phyloP scores from a whole-genome alignment of 2,113 vertebrate species.

The Sterrhoptilus dennistouni region DNA sequence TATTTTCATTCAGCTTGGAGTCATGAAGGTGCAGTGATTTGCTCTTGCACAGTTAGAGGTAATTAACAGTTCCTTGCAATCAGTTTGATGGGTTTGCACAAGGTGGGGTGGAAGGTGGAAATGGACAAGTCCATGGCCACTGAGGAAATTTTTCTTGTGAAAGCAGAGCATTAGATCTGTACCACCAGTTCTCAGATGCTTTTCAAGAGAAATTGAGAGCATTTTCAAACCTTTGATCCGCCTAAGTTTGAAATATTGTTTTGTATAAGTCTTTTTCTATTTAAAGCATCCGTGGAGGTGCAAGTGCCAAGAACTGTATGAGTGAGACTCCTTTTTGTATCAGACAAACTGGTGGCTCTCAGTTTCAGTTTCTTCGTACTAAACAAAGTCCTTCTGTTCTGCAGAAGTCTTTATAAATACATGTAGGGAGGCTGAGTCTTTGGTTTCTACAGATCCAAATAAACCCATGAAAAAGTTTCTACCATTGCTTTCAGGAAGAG shows the following conservation, averaged over 20 bases:
- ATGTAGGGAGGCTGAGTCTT: not conserved
- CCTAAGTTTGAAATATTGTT: not conserved
- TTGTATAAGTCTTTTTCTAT: not conserved
- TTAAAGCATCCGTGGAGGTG: not conserved
- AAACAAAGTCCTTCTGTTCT: not conserved
- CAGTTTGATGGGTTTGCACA: not conserved
- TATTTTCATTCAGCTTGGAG: not conserved
- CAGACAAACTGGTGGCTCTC: not conserved
- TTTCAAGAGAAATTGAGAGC: not conserved
- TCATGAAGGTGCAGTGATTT: not conserved
- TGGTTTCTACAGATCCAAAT: not conserved
- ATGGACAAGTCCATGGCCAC: not conserved
- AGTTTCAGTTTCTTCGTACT: not conserved
- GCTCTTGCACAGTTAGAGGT: not conserved
- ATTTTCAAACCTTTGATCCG: not conserved
- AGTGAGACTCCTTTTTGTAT: not conserved
- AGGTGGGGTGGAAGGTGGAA: not conserved
- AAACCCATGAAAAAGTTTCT: not conserved
- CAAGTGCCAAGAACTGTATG: not conserved
- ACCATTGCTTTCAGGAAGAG: slow-evolving; percentile 16
- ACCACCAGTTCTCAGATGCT: not conserved
- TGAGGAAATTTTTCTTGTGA: not conserved
- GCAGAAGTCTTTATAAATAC: not conserved
- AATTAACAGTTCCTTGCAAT: not conserved
- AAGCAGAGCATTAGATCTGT: not conserved